Evolutionary conservation across 64 coral and sea anemone species (phyloP).

Genomic region (Dendronephthya gigantea): DNA sequence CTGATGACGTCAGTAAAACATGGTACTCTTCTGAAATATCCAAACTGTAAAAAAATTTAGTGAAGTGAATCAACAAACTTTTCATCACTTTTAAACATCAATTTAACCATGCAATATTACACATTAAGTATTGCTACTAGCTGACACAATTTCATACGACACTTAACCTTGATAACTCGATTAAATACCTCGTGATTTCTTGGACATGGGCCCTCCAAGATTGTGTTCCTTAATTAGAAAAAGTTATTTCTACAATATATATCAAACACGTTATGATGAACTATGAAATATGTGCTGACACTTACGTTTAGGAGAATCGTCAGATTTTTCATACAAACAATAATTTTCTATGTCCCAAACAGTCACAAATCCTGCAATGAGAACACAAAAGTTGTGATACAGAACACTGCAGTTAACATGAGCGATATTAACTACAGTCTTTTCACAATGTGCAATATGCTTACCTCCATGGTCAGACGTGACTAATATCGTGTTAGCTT

Average conservation of each 20-base stretch:
- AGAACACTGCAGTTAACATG: too few species aligned
- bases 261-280: not conserved
- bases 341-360: constrained; percentile 82
- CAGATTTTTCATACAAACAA: constrained; percentile 54
- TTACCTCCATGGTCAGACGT: constrained; percentile 80
- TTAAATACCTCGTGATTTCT: constrained; percentile 77
- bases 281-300: not conserved
- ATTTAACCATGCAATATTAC: not conserved
- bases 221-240: not conserved
- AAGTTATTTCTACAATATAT: not conserved
- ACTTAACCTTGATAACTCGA: too few species aligned
- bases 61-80: not conserved
- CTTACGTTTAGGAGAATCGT: constrained; percentile 57
- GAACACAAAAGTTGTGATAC: not conserved
- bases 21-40: constrained; percentile 67
- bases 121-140: not conserved
- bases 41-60: constrained; percentile 42
- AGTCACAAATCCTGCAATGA: constrained; percentile 64
- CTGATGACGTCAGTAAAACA: constrained; percentile 60
- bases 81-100: too few species aligned
- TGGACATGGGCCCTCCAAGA: constrained; percentile 83
- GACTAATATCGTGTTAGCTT: constrained; percentile 53
- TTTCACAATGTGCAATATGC: too few species aligned
- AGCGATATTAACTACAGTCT: too few species aligned
- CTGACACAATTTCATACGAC: too few species aligned